phyloP scores from a whole-genome alignment of 2,113 vertebrate genomes.

The Festucalex cinctus region DNA sequence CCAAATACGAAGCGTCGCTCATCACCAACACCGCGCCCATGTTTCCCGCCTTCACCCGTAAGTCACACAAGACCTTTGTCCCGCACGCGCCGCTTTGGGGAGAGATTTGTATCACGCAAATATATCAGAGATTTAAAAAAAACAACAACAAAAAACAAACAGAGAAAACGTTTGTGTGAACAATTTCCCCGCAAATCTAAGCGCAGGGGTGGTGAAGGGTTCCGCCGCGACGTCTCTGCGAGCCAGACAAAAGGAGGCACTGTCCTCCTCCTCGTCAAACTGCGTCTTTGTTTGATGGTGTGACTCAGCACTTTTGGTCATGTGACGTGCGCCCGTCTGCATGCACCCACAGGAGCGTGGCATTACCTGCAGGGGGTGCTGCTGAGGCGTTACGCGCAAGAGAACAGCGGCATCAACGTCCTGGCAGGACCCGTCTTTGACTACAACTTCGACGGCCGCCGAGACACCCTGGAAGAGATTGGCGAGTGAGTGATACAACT shows the following conservation, averaged over 20 bases:
- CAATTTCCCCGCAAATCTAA: too few relatives aligned
- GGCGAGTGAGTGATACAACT: conserved; percentile 37
- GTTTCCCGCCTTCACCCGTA: conserved; percentile 94
- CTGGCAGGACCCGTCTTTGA: conserved; percentile 54
- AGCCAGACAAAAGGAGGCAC: background rate
- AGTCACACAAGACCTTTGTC: conserved; percentile 54
- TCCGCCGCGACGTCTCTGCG: background rate
- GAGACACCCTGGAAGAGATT: conserved; percentile 44
- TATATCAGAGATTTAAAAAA: too few relatives aligned
- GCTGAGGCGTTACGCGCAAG: conserved; percentile 47
- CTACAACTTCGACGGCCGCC: conserved; percentile 47
- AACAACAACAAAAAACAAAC: too few relatives aligned
- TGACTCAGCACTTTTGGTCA: background rate
- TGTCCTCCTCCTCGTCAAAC: background rate
- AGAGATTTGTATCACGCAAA: too few relatives aligned
- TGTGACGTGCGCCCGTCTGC: too few relatives aligned
- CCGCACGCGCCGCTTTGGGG: background rate
- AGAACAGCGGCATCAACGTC: conserved; percentile 49
- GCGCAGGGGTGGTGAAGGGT: too few relatives aligned
- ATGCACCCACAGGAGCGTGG: conserved; percentile 46
- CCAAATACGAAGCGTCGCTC: conserved; percentile 86
- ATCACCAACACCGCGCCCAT: conserved; percentile 94
- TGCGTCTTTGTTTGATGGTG: background rate
- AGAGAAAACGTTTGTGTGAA: too few relatives aligned
- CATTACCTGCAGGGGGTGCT: conserved; percentile 54